Evolutionary conservation across 92 coral and sea anemone species (phyloP), one percentile per base, ranked within the genome.

Genomic region (Phenganax marumi): DNA sequence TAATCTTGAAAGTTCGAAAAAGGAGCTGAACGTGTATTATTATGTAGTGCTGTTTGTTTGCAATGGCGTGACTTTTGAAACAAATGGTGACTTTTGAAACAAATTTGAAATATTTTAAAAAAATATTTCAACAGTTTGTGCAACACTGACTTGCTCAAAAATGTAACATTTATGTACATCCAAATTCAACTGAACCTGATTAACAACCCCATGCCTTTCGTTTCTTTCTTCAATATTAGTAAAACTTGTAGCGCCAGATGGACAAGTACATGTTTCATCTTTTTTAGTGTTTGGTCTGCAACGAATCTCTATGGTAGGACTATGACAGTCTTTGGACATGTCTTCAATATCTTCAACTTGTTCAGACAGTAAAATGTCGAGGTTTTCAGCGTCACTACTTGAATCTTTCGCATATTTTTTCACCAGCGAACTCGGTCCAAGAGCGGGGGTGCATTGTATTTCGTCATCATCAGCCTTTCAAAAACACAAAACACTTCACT

Each of bases 401-500:
- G 61, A 74, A 17, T 74, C 62, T 50, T 18, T 61, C 18, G 24
- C 73, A 63, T 78, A 78, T 82, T 82, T 78, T 46, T 78, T 17
- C 11, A 78, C 93, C 52, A 95, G 73, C 78, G 91, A 84, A 69
- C 98, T 95, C 61, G 98, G 98, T 69, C 96, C 97, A 68, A 95
- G 88, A 19, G 97, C 97, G 80, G 98, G 98, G 0, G 98, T 95
- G 72, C 98, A 81, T 22, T 93, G 90, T 43, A 95, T 95, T 80
- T 88, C 90, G n/a, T 89, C 93, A 50, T 92, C 98, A 23, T 83
- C 92, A 75, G 88, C 93, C 89, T 86, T 71, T 56, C 68, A 23
- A 22, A 55, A 79, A 79, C 53, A 79, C 22, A 23, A 61, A 73
- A 49, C 33, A 52, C 11, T 68, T 14, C 10, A 68, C 12, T 39